Evolutionary conservation across 2,113 vertebrate genomes (phyloP).

Genomic region (Micronisus gabar): DNA sequence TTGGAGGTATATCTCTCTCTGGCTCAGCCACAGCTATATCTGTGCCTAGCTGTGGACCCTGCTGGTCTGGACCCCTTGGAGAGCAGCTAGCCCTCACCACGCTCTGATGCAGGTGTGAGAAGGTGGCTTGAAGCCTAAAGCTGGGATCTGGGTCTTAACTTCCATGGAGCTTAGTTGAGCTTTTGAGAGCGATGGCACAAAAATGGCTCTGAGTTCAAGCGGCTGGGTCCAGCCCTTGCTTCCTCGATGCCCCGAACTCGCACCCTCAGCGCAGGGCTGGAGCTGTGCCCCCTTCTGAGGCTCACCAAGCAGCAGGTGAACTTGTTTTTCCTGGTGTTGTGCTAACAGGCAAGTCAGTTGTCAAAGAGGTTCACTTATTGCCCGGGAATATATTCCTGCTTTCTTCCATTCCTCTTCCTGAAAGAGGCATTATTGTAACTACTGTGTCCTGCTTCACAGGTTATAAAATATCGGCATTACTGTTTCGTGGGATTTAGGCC

Average conservation of each 20-base stretch:
- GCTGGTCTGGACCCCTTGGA: fast-evolving
- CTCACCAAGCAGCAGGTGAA: fast-evolving
- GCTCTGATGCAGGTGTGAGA: fast-evolving
- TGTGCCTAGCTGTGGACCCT: fast-evolving
- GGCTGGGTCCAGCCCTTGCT: fast-evolving
- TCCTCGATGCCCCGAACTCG: fast-evolving
- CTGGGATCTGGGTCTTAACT: fast-evolving
- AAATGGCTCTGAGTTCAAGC: fast-evolving
- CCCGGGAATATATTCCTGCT: neutral
- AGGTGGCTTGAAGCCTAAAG: fast-evolving
- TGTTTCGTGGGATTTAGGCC: neutral
- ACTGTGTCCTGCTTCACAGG: fast-evolving
- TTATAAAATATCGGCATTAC: neutral
- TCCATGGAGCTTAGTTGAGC: fast-evolving
- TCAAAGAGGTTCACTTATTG: neutral
- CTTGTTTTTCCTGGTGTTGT: fast-evolving
- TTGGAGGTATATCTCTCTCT: fast-evolving
- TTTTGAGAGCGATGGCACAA: fast-evolving
- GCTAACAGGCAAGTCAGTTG: neutral
- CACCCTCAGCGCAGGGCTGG: fast-evolving
- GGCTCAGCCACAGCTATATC: fast-evolving
- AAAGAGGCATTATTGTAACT: neutral
- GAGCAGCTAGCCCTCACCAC: fast-evolving
- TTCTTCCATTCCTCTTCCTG: fast-evolving
- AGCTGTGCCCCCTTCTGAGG: fast-evolving